Base-by-base conservation (phyloP, 2,888 invertebrate species). In the Boloria selene region DNA sequence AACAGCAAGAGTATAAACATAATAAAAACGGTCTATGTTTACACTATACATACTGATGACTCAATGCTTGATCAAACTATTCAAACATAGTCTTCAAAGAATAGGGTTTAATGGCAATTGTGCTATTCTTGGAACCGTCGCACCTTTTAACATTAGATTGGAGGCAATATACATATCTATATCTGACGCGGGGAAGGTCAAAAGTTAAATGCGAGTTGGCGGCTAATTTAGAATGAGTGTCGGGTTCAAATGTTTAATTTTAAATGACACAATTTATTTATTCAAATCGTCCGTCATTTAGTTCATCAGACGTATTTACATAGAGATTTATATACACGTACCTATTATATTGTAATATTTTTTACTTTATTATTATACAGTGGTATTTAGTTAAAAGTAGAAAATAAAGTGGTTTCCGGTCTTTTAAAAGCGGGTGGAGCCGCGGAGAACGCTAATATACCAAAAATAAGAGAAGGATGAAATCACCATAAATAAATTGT, bases 1-100 rank as follows among this genome's bases (percentile, higher is more conserved):
- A 64, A 22, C 51, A 56, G 17, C n/a, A 53, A 49, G 14, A n/a
- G 26, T 53, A 38, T 42, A n/a, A n/a, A n/a, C n/a, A n/a, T n/a
- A n/a, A n/a, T n/a, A 42, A 64, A 60, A 55, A 50, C 44, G 44
- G 44, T 62, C 44, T 16, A 47, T 56, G 59, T 67, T 66, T 64
- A 64, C 56, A 54, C 6, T 16, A 7, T 18, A 18, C 18, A 18
- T 54, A 10, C 31, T 45, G 45, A 56, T 70, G 70, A 70, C 42
- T 70, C 70, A 67, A 51, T 51, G 55, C 56, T 56, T 38, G 66
- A 67, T 68, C 67, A 70, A 60, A 61, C 67, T 59, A 50, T 44
- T 17, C 51, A 26, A 59, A 61, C 52, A 52, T 52, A 52, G 45
- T 38, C 68, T 67, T 70, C 69, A 65, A 66, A 56, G 67, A 58